Evolutionary conservation across 2,888 invertebrate genomes (phyloP).

Genomic region (Liposcelis brunnea): DNA sequence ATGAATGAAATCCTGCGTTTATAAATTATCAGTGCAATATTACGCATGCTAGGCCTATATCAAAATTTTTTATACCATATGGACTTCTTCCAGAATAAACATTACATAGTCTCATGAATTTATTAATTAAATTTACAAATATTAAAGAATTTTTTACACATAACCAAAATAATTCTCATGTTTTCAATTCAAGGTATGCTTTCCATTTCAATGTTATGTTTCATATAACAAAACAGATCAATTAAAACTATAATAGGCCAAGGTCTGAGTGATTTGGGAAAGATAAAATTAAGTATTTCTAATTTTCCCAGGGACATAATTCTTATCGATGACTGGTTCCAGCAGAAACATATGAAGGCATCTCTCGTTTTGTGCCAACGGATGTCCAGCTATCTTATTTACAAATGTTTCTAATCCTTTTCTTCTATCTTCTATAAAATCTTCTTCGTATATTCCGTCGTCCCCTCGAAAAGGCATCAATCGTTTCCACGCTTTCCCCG

Average conservation of each 20-base stretch:
- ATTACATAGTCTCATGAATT: too few species aligned
- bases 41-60: too few species aligned
- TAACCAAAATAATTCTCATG: too few species aligned
- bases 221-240: not conserved
- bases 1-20: too few species aligned
- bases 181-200: too few species aligned
- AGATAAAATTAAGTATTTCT: slow-evolving; percentile 60
- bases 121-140: too few species aligned
- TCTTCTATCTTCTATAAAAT: slow-evolving; percentile 96
- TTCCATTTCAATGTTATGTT: not conserved
- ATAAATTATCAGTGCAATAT: too few species aligned
- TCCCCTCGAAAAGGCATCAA: slow-evolving; percentile 97
- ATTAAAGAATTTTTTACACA: too few species aligned
- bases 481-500: slow-evolving; percentile 96
- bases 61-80: too few species aligned
- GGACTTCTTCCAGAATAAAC: too few species aligned
- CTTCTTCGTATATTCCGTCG: slow-evolving; percentile 98
- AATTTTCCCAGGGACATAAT: slow-evolving; percentile 99
- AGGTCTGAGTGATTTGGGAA: not conserved
- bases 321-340: slow-evolving; percentile 93
- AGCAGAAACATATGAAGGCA: slow-evolving; percentile 99
- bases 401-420: slow-evolving; percentile 95
- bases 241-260: slow-evolving; percentile 5
- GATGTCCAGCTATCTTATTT: slow-evolving; percentile 98
- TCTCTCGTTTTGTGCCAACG: slow-evolving; percentile 94